Base-by-base conservation (phyloP, 2,888 invertebrate species). In the Plebejus anna region DNA sequence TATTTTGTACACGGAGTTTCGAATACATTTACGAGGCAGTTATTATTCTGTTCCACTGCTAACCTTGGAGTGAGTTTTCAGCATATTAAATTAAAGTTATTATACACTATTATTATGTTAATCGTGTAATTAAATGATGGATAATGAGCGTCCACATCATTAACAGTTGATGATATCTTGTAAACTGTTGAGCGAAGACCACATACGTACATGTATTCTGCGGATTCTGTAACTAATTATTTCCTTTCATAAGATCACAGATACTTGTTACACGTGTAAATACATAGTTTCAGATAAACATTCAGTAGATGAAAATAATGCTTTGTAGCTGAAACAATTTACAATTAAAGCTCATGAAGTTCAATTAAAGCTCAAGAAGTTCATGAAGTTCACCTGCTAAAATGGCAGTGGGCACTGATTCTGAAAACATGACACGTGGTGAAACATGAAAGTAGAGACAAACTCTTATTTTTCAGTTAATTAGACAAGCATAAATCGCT, bases 31-130 rank as follows among this genome's bases (percentile, higher is more conserved):
- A 73, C 55, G 73, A 73, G 6, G 11, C 13, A 73, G 11, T 72
- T 47, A 72, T 47, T 47, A 13, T 22, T 47, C 72, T 28, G 47
- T 51, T 47, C 47, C 47, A 28, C 42, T 5, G 4, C 9, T 51
- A 51, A 51, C 73, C 47, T 51, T 73, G 73, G 36, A 13, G 32
- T 51, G 11, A 73, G 73, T 73, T 73, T 73, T 51, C 73, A 73
- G 73, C 28, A 73, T 73, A 73, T 73, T 73, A 73, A 55, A 73
- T 73, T 73, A 73, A 55, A 73, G 51, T 51, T 73, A 55, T 55
- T 73, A 73, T 71, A 55, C 51, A 55, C 55, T 55, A 73, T 73
- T 73, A 73, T 73, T 73, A 73, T 73, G 73, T 36, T 73, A 73
- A 73, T 73, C 6, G 51, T 73, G 51, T 73, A 55, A 73, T 73